Evolutionary conservation across 2,888 invertebrate genomes (phyloP).

Genomic region (Latrodectus hesperus): DNA sequence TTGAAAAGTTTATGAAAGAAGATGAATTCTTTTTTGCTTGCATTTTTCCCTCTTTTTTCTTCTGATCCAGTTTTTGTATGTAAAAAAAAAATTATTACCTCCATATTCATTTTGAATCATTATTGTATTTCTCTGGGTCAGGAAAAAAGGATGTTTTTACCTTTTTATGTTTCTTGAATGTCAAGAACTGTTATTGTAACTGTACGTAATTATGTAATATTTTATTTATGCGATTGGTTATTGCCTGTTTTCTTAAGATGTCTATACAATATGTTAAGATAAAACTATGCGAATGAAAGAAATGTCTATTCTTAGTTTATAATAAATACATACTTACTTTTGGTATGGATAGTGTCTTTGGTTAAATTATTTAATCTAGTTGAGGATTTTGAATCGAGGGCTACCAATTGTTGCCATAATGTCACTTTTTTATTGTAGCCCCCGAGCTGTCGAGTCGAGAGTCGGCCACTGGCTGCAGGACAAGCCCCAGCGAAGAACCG

Average conservation of each 20-base stretch:
- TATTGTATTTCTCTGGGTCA: neutral
- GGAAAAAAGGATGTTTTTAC: neutral
- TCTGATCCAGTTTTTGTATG: neutral
- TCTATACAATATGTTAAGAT: too few species aligned
- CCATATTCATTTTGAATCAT: neutral
- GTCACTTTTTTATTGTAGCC: slow-evolving; percentile 29
- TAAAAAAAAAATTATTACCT: neutral
- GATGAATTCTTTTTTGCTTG: neutral
- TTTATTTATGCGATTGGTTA: too few species aligned
- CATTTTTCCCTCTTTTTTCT: neutral
- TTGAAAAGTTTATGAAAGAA: slow-evolving; percentile 33
- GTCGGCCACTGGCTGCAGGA: slow-evolving; percentile 66
- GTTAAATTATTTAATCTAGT: too few species aligned
- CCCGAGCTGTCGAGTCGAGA: slow-evolving; percentile 69
- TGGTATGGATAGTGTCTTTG: too few species aligned
- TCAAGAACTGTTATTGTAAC: too few species aligned
- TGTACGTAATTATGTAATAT: too few species aligned
- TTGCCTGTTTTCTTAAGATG: too few species aligned
- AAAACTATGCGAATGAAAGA: too few species aligned
- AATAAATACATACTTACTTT: too few species aligned
- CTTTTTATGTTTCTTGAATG: neutral
- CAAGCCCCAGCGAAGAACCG: slow-evolving; percentile 53
- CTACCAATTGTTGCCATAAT: too few species aligned
- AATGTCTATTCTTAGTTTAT: too few species aligned
- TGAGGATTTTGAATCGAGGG: too few species aligned